Evolutionary conservation across 2,113 vertebrate species (phyloP).

Genomic region (Nicator chloris): DNA sequence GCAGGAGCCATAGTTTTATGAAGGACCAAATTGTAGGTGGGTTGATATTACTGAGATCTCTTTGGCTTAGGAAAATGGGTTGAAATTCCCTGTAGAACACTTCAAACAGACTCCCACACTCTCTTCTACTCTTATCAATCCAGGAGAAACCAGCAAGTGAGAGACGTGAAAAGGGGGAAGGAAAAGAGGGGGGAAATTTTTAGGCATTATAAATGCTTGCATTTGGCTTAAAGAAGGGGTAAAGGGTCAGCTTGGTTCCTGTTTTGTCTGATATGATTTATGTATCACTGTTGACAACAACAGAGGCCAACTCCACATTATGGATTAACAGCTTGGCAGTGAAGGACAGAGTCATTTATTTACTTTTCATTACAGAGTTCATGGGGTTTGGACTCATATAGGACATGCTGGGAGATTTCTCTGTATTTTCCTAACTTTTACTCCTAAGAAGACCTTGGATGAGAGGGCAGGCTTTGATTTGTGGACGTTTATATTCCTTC

Average conservation of each 20-base stretch:
- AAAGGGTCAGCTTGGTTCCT: background rate
- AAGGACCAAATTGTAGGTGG: background rate
- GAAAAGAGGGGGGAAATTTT: background rate
- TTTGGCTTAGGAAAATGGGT: background rate
- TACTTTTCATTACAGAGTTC: conserved; percentile 30
- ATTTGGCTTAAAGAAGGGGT: background rate
- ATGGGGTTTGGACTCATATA: background rate
- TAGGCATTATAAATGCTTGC: background rate
- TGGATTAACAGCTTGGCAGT: conserved; percentile 18
- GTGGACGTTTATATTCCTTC: background rate
- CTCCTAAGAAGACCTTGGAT: background rate
- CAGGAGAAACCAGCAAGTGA: background rate
- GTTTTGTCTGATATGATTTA: conserved; percentile 11
- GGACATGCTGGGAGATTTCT: background rate
- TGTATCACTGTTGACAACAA: background rate
- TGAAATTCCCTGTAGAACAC: background rate
- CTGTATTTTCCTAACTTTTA: background rate
- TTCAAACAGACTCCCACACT: background rate
- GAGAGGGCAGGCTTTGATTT: conserved; percentile 6
- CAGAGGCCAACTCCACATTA: background rate
- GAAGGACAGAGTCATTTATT: conserved; percentile 43
- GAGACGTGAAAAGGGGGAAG: background rate
- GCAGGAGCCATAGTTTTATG: background rate
- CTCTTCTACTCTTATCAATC: background rate
- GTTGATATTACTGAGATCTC: background rate